Evolutionary conservation across 2,797 vertebrate species (phyloP).

Genomic region (Pangasius krempfi): DNA sequence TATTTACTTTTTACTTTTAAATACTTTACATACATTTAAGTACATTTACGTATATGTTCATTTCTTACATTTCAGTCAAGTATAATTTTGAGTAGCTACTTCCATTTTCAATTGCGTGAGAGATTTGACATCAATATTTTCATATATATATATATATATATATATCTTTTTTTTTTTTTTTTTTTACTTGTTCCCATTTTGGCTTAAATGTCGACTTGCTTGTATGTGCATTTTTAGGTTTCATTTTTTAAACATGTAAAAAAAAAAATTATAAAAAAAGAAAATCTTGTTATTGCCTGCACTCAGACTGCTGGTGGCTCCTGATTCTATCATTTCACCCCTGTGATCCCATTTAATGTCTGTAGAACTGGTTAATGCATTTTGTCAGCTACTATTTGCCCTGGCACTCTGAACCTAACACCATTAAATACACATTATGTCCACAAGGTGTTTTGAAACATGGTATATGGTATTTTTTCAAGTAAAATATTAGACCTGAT

Average conservation of each 20-base stretch:
- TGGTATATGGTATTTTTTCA: background rate
- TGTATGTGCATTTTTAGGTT: background rate
- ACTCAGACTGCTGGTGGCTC: conserved; percentile 21
- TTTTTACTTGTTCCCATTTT: background rate
- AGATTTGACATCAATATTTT: background rate
- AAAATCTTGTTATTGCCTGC: background rate
- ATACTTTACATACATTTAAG: background rate
- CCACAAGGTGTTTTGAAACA: background rate
- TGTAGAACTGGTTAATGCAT: background rate
- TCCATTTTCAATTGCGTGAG: background rate
- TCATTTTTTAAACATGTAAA: background rate
- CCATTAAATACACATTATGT: background rate
- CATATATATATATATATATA: background rate
- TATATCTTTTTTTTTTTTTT: background rate
- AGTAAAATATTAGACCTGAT: background rate
- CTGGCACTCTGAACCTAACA: background rate
- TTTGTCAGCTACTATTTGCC: background rate
- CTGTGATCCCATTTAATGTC: background rate
- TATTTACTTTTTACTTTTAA: background rate
- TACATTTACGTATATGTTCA: background rate
- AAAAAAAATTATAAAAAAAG: too few relatives aligned
- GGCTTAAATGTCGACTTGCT: background rate
- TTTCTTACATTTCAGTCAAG: background rate
- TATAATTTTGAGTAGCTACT: background rate
- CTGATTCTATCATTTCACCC: conserved; percentile 22